Conservation (phyloP, 2,888 invertebrate species). For the Papilio elwesi region DNA sequence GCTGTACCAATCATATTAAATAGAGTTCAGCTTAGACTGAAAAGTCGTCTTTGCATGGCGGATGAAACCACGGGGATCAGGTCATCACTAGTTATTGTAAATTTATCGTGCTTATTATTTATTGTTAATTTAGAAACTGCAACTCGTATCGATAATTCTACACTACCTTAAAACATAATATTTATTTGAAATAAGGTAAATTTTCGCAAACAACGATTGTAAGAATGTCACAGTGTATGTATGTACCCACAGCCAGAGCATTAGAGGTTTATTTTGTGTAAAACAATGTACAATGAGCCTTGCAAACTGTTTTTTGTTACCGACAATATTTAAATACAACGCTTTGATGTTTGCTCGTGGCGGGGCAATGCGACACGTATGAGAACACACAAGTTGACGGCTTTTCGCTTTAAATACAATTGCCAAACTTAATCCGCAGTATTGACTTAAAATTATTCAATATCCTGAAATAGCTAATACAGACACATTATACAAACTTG, state of each 20-base stretch:
- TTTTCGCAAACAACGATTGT: background rate
- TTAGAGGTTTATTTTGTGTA: conserved; percentile 57
- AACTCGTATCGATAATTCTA: no score
- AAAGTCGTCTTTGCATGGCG: no score
- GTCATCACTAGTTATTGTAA: no score
- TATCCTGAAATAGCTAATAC: background rate
- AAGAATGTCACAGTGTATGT: conserved; percentile 18
- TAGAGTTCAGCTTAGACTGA: no score
- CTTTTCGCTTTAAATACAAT: conserved; percentile 30
- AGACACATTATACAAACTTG: no score
- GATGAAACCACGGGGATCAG: no score
- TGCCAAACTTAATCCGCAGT: background rate
- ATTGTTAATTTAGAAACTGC: no score
- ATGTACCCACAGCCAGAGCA: conserved; percentile 49
- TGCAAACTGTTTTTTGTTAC: conserved; percentile 62
- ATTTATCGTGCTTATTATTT: no score
- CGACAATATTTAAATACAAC: conserved; percentile 66
- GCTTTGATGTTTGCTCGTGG: conserved; percentile 65
- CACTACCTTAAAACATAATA: no score
- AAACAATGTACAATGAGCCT: conserved; percentile 54
- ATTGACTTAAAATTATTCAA: background rate
- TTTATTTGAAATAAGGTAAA: no score
- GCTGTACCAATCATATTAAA: no score
- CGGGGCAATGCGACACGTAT: conserved; percentile 44
- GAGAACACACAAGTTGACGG: conserved; percentile 23